phyloP scores from a whole-genome alignment of 2,888 invertebrate genomes.

The Saturnia japonica region DNA sequence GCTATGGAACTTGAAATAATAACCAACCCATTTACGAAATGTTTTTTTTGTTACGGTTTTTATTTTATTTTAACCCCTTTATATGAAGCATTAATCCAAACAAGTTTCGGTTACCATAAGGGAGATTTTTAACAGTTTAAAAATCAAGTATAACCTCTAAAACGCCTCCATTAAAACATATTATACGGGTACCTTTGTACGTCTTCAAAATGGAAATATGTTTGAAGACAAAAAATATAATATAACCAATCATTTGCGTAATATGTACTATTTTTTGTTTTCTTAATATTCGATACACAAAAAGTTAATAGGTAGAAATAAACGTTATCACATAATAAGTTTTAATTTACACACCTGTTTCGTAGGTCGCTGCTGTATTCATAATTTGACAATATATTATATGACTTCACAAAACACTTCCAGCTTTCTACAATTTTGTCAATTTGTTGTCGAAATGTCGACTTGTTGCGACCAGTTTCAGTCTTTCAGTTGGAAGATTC shows the following conservation, averaged over 20 bases:
- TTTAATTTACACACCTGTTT: constrained; percentile 36
- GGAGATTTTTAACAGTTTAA: too few relatives aligned
- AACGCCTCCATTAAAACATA: not conserved
- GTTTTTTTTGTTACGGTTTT: too few relatives aligned
- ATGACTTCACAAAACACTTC: not conserved
- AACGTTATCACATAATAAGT: not conserved
- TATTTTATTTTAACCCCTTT: too few relatives aligned
- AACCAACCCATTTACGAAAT: too few relatives aligned
- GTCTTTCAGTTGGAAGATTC: too few relatives aligned
- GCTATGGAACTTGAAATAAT: too few relatives aligned
- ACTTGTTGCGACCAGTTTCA: not conserved
- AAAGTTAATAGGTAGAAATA: not conserved
- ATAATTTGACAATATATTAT: constrained; percentile 34
- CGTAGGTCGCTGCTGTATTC: constrained; percentile 45
- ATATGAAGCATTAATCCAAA: too few relatives aligned
- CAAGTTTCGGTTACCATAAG: too few relatives aligned
- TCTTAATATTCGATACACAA: not conserved
- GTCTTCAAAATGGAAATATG: not conserved
- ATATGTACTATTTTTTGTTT: not conserved
- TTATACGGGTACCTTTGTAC: not conserved
- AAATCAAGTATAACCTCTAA: not conserved
- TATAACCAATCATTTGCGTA: not conserved
- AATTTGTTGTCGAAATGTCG: not conserved
- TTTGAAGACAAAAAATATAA: not conserved
- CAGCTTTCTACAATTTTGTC: not conserved